Conservation (phyloP, 2,113 vertebrate species). For the Pycnonotus jocosus region DNA sequence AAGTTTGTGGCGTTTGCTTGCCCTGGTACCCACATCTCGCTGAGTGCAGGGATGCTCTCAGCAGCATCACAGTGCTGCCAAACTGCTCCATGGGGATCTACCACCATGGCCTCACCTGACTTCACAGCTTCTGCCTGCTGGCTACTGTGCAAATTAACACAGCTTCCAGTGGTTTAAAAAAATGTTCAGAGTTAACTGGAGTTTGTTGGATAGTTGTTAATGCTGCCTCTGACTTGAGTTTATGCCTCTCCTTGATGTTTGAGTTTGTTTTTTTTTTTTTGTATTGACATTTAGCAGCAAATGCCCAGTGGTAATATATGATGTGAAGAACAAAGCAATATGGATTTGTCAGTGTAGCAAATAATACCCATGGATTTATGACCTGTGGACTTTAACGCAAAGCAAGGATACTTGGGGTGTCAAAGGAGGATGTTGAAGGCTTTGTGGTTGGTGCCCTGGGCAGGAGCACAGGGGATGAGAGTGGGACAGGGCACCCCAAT, state of each 20-base stretch:
- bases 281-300: not conserved
- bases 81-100: not conserved
- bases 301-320: not conserved
- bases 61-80: not conserved
- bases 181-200: not conserved
- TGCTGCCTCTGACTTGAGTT: not conserved
- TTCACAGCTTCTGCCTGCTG: not conserved
- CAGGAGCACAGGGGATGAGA: not conserved
- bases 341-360: not conserved
- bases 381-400: not conserved
- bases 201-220: not conserved
- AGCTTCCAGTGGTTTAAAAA: not conserved
- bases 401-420: not conserved
- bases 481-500: not conserved
- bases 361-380: not conserved
- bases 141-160: not conserved
- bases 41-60: not conserved
- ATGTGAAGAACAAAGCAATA: not conserved
- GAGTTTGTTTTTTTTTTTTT: fast-evolving
- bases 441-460: not conserved
- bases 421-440: not conserved
- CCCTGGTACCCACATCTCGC: not conserved
- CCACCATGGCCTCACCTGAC: fast-evolving
- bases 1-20: not conserved
- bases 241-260: no score